These are phyloP conservation scores for Mayetiola destructor DNA, from an alignment of 2,888 invertebrate genomes.

Conservation along the genomic window DNA sequence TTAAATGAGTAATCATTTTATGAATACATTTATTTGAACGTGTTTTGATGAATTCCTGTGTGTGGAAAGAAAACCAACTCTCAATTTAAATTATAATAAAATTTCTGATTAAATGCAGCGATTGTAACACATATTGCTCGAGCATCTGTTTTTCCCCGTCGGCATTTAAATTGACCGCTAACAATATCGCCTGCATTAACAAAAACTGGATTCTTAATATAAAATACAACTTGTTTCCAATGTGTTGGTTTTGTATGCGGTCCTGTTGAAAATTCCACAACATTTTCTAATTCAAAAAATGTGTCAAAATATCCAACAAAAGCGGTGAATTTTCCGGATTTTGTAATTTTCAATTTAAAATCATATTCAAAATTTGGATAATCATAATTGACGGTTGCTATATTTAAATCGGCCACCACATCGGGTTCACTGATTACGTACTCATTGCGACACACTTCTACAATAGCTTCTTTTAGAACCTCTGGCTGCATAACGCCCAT, in stretches of 20 bases:
- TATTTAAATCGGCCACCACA: constrained; percentile 55
- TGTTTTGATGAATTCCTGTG: too few species aligned
- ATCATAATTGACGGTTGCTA: constrained; percentile 54
- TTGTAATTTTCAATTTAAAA: constrained; percentile 49
- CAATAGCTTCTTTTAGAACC: constrained; percentile 61
- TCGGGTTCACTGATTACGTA: constrained; percentile 51
- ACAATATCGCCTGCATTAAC: constrained; percentile 51
- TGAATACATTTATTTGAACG: too few species aligned
- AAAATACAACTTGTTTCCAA: constrained; percentile 73
- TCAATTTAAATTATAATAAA: constrained; percentile 49
- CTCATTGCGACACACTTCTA: constrained; percentile 45
- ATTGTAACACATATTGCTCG: constrained; percentile 59
- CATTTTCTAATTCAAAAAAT: constrained; percentile 52
- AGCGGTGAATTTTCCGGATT: constrained; percentile 57
- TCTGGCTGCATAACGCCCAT: constrained; percentile 84
- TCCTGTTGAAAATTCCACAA: constrained; percentile 52
- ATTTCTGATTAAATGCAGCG: constrained; percentile 43
- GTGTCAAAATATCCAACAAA: constrained; percentile 87
- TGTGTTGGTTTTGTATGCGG: constrained; percentile 53
- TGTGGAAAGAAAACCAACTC: too few species aligned
- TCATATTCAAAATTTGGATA: constrained; percentile 57
- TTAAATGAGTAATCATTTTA: too few species aligned
- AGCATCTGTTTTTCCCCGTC: constrained; percentile 55
- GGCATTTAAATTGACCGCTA: constrained; percentile 56
- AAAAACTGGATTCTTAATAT: constrained; percentile 55